These are phyloP conservation scores for Amblyteles armatorius DNA, from an alignment of 2,888 invertebrate genomes.

Conservation along the genomic window DNA sequence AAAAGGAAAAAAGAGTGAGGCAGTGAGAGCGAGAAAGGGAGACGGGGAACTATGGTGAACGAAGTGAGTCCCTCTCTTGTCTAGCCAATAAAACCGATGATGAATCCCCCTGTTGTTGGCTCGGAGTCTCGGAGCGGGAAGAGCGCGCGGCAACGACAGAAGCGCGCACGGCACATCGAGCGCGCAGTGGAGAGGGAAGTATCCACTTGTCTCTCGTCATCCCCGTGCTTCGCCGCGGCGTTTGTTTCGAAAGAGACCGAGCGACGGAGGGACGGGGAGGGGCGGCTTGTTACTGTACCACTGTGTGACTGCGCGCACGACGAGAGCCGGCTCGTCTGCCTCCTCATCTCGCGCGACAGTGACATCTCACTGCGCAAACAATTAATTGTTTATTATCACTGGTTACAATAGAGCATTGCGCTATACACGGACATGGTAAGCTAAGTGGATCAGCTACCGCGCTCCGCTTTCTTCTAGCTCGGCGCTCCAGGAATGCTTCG, in stretches of 20 bases:
- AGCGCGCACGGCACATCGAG: constrained; percentile 41
- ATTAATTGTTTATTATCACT: constrained; percentile 67
- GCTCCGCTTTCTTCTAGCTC: background rate
- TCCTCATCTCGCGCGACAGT: constrained; percentile 34
- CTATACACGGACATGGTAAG: background rate
- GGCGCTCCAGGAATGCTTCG: background rate
- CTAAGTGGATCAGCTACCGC: background rate
- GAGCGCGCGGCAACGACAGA: constrained; percentile 31
- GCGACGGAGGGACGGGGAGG: constrained; percentile 21
- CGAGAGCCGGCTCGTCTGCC: constrained; percentile 20
- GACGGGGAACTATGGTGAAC: background rate
- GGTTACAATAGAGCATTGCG: constrained; percentile 25
- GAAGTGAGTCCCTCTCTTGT: constrained; percentile 66
- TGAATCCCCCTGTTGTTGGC: constrained; percentile 75
- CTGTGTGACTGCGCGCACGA: constrained; percentile 10
- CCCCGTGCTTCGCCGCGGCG: constrained; percentile 32
- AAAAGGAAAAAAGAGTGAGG: constrained; percentile 13
- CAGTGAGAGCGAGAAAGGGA: background rate
- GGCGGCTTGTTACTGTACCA: constrained; percentile 39
- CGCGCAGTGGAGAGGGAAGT: constrained; percentile 78
- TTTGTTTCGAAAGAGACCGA: constrained; percentile 50
- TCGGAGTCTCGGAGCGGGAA: constrained; percentile 51
- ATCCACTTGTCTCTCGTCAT: constrained; percentile 77
- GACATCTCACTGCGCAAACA: constrained; percentile 61
- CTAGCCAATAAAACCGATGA: constrained; percentile 75